Percentiles rank a stretch among this genome's conserved stretches.
Evolutionary conservation across 2,888 invertebrate species (phyloP).

Genomic region (Chalcosyrphus nemorum): DNA sequence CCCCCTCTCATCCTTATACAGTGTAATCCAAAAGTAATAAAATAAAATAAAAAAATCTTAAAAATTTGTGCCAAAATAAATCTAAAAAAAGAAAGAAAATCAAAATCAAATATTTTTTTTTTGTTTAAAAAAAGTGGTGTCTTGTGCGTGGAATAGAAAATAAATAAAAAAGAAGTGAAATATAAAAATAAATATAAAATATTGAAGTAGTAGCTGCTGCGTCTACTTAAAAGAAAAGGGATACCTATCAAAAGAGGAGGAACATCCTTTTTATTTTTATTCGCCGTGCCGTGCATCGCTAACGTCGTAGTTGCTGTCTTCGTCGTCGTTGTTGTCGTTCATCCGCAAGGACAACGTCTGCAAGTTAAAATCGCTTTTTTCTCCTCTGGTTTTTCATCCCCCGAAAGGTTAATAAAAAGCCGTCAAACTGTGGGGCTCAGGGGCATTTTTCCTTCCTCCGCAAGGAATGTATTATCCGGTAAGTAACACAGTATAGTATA

Average conservation of each 20-base stretch:
- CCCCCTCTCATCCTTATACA: constrained; percentile 24
- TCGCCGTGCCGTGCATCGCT: constrained; percentile 14
- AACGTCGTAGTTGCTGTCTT: constrained; percentile 33
- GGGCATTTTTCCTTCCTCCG: constrained; percentile 97
- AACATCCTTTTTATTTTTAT: constrained; percentile 38
- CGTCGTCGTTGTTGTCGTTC: constrained; percentile 38
- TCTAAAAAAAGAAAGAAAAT: constrained; percentile 26
- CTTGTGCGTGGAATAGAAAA: constrained; percentile 61
- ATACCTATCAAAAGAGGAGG: constrained; percentile 37
- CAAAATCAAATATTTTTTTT: constrained; percentile 74
- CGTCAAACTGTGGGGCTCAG: constrained; percentile 98
- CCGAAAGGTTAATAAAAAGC: constrained; percentile 83
- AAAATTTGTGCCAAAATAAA: constrained; percentile 68
- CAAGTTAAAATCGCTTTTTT: constrained; percentile 44
- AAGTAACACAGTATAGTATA: constrained; percentile 83
- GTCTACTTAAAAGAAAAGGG: constrained; percentile 46
- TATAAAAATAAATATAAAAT: constrained; percentile 38
- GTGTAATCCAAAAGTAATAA: constrained; percentile 65
- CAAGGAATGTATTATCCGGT: constrained; percentile 99
- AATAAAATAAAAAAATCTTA: constrained; percentile 53
- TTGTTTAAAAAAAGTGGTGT: constrained; percentile 67
- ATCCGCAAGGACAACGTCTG: constrained; percentile 54
- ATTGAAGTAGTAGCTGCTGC: constrained; percentile 35
- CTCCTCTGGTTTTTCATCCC: constrained; percentile 51
- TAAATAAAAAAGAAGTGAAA: constrained; percentile 41